Percentiles rank a stretch among this genome's conserved stretches.
Evolutionary conservation across 2,888 invertebrate genomes (phyloP).

Genomic region (Apotomis betuletana): DNA sequence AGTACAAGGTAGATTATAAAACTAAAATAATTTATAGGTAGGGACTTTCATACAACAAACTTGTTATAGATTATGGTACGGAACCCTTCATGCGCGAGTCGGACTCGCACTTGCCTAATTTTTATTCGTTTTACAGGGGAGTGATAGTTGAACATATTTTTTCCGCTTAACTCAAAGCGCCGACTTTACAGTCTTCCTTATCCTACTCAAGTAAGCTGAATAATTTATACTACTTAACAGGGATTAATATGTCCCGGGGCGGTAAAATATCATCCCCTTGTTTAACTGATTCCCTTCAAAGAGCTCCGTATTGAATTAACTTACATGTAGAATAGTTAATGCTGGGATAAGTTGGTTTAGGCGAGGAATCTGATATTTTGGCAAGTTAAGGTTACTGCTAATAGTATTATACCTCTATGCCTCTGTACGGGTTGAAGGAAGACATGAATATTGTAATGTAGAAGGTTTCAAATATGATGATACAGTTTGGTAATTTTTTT

Average conservation of each 20-base stretch:
- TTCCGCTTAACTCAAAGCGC: conserved; percentile 21
- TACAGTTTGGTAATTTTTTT: background rate
- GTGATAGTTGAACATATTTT: background rate
- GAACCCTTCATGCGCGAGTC: too few relatives aligned
- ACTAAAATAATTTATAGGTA: too few relatives aligned
- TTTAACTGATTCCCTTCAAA: conserved; percentile 39
- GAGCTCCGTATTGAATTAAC: conserved; percentile 38
- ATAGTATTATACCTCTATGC: conserved; percentile 6
- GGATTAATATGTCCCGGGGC: conserved; percentile 69
- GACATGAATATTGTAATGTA: background rate
- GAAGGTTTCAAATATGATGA: background rate
- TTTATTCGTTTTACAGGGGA: too few relatives aligned
- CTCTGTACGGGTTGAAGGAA: background rate
- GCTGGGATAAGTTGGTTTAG: conserved; percentile 30
- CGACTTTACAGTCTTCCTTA: conserved; percentile 29
- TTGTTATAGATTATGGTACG: too few relatives aligned
- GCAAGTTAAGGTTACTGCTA: conserved; percentile 20
- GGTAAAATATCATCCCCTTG: conserved; percentile 62
- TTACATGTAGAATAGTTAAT: conserved; percentile 34
- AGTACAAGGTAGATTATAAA: too few relatives aligned
- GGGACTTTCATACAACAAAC: too few relatives aligned
- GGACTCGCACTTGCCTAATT: too few relatives aligned
- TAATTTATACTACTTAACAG: conserved; percentile 74
- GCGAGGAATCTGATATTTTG: conserved; percentile 31
- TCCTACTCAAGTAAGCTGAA: conserved; percentile 58